Evolutionary conservation across 2,888 invertebrate species (phyloP).

Genomic region (Netelia melanura): DNA sequence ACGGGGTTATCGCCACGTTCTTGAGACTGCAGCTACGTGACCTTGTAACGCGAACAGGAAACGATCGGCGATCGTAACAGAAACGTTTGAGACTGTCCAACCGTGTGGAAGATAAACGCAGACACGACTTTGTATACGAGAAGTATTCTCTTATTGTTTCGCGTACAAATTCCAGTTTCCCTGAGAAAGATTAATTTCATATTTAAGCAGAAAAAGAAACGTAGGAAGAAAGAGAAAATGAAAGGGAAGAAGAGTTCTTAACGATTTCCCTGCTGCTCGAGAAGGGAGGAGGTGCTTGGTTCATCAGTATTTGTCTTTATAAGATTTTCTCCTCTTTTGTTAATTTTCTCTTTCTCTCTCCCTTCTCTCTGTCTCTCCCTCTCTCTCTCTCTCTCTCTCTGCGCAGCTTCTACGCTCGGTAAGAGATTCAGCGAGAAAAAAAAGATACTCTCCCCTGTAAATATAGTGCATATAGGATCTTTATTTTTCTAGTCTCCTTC

Average conservation of each 20-base stretch:
- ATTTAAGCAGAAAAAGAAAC: neutral
- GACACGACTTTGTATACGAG: constrained; percentile 57
- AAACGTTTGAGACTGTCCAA: constrained; percentile 40
- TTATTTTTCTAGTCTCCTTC: constrained; percentile 68
- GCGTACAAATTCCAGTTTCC: constrained; percentile 34
- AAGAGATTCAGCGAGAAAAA: constrained; percentile 16
- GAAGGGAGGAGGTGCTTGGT: constrained; percentile 47
- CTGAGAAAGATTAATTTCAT: constrained; percentile 2
- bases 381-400: neutral
- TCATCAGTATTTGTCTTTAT: constrained; percentile 66
- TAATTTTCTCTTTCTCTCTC: neutral
- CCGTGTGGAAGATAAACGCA: constrained; percentile 11
- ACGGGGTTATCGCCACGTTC: neutral
- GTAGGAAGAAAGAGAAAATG: neutral
- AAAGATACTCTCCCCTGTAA: constrained; percentile 54
- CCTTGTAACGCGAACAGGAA: neutral
- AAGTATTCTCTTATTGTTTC: constrained; percentile 27
- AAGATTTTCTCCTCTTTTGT: constrained; percentile 51
- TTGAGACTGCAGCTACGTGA: neutral
- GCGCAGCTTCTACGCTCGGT: neutral
- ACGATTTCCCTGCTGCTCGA: constrained; percentile 34
- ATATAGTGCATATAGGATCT: constrained; percentile 63
- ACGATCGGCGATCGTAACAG: constrained; percentile 16
- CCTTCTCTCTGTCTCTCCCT: neutral
- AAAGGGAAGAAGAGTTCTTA: constrained; percentile 16